phyloP scores from a whole-genome alignment of 2,888 invertebrate species.

The Idaea straminata region DNA sequence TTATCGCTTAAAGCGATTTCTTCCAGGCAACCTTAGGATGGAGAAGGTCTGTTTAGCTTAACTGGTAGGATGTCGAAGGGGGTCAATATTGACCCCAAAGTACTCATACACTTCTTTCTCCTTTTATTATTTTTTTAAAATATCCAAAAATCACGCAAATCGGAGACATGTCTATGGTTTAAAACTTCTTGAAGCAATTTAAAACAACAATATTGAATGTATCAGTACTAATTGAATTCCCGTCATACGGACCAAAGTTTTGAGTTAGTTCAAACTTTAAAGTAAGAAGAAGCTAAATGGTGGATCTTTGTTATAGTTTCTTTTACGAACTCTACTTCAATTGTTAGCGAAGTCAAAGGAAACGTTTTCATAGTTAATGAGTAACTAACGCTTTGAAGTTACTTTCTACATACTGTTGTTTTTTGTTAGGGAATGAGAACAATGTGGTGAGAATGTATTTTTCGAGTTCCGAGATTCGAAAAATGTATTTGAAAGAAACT shows the following conservation, averaged over 20 bases:
- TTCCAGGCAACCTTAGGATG: too few species aligned
- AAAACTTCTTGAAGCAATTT: neutral
- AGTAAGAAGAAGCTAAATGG: conserved; percentile 14
- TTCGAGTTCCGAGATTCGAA: neutral
- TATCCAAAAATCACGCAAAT: neutral
- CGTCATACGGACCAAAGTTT: conserved; percentile 5
- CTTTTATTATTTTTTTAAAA: neutral
- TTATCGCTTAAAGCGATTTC: too few species aligned
- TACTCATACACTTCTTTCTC: neutral
- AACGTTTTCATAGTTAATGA: conserved; percentile 11
- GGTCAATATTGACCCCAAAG: too few species aligned
- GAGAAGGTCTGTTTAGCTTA: too few species aligned
- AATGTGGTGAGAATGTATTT: neutral
- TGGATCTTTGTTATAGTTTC: conserved; percentile 17
- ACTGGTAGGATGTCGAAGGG: too few species aligned
- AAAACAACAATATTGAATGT: neutral
- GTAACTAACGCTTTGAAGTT: conserved; percentile 11
- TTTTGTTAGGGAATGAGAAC: neutral
- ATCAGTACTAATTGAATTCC: conserved; percentile 6
- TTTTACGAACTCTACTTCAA: conserved; percentile 9
- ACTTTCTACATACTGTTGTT: neutral
- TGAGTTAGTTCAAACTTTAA: conserved; percentile 15
- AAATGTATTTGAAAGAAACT: neutral
- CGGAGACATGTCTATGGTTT: too few species aligned
- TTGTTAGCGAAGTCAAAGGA: conserved; percentile 9